Evolutionary conservation across 2,113 vertebrate species (phyloP), one percentile per base, ranked within the genome.

Genomic region (Panthera tigris): DNA sequence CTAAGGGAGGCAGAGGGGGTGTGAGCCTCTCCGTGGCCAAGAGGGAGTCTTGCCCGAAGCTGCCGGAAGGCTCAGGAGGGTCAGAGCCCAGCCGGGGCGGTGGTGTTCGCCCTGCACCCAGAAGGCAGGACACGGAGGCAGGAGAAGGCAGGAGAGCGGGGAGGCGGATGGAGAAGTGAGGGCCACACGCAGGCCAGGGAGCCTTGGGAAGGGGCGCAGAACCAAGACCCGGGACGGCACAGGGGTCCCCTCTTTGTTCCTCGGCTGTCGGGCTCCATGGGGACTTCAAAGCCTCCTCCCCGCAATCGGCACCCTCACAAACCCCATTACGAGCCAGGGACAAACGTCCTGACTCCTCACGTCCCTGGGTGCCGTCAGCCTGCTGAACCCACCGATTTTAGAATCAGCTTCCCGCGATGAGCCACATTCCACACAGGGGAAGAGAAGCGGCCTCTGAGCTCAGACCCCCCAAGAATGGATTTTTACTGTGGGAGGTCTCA

Each of bases 1-100:
- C 66, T 0, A 0, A 0, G 14, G 8, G 25, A 39, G 41, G 2
- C 0, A 0, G 31, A 39, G 5, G 36, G 0, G 1, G 39, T 13
- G 14, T 7, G 48, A 50, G 18, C 27, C 82, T 18, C 63, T 45
- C 9, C 10, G 12, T 18, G 11, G 50, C 48, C 8, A 9, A 25
- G 86, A 65, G 27, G 4, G 14, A 33, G 68, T 29, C 57, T 48
- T n/a, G 3, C 29, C 9, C 6, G 4, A 6, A 15, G 36, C 68
- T 27, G 45, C 21, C 1, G 41, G 55, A 55, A 41, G 61, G 12
- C 41, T 5, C 31, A 8, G 13, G 78, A 39, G 65, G 8, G 14
- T 9, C 45, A 5, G 4, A 4, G 27, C 1, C 18, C 69, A 9
- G 83, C 29, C 21, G 7, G 27, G 61, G 25, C 2, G 0, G 0